These are phyloP conservation scores for Poecilia velifera DNA, from an alignment of 2,797 vertebrate species.

Conservation along the genomic window DNA sequence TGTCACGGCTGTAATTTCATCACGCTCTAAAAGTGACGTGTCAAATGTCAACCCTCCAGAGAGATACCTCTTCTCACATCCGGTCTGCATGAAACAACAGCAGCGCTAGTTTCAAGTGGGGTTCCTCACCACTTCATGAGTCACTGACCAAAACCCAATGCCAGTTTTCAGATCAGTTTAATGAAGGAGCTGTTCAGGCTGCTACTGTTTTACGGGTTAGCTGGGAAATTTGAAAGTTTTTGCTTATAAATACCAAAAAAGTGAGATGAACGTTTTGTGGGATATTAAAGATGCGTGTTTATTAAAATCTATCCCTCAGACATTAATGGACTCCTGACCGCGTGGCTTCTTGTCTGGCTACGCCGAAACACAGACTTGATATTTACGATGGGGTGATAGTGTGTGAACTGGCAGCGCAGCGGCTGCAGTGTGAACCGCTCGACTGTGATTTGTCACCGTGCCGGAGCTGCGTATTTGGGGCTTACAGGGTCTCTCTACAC, in stretches of 20 bases:
- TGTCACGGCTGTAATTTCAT: conserved; percentile 1
- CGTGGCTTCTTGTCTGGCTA: background rate
- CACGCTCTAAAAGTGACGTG: background rate
- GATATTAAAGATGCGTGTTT: background rate
- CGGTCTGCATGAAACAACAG: conserved; percentile 6
- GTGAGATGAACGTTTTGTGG: background rate
- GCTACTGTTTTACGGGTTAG: background rate
- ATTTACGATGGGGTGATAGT: conserved; percentile 9
- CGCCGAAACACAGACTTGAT: conserved; percentile 13
- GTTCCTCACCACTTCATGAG: conserved; percentile 16
- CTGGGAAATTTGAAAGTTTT: background rate
- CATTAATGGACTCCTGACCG: background rate
- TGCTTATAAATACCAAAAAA: background rate
- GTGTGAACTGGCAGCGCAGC: conserved; percentile 18
- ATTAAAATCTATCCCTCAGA: background rate
- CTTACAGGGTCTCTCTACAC: conserved; percentile 41
- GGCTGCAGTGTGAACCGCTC: background rate
- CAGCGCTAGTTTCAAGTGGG: conserved; percentile 11
- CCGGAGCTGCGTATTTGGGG: conserved; percentile 37
- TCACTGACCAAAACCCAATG: conserved; percentile 9
- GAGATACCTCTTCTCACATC: background rate
- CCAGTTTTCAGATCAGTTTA: background rate
- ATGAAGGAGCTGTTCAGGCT: background rate
- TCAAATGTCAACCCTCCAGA: conserved; percentile 11
- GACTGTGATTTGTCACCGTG: conserved; percentile 38